Percentiles rank a stretch among this genome's conserved stretches.
These are phyloP conservation scores for Stylophora pistillata DNA, from an alignment of 64 coral and sea anemone genomes.

Conservation along the genomic window DNA sequence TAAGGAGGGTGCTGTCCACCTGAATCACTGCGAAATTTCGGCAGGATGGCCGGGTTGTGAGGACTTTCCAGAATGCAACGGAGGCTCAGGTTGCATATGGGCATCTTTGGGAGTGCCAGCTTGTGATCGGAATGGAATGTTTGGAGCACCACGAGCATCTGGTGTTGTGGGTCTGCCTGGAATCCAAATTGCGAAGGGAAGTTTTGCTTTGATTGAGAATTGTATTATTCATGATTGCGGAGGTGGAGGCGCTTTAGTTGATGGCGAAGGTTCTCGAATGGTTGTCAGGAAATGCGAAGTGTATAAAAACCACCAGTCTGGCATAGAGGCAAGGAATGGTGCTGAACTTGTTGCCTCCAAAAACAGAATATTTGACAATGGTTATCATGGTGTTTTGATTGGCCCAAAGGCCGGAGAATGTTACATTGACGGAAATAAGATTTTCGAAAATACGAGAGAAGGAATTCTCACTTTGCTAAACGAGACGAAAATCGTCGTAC, in stretches of 20 bases:
- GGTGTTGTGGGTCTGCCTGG: no score
- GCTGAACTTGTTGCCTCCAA: slow-evolving; percentile 43
- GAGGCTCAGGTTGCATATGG: slow-evolving; percentile 56
- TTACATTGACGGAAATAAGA: slow-evolving; percentile 32
- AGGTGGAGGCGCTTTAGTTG: slow-evolving; percentile 51
- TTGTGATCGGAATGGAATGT: slow-evolving; percentile 64
- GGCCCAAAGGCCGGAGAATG: slow-evolving; percentile 54
- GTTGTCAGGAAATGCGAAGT: slow-evolving; percentile 38
- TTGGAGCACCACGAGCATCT: no score
- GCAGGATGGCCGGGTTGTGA: slow-evolving; percentile 63
- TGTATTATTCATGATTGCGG: slow-evolving; percentile 62
- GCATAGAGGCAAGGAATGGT: slow-evolving; percentile 72
- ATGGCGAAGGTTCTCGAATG: background rate
- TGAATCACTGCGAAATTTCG: slow-evolving; percentile 59
- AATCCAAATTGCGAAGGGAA: background rate
- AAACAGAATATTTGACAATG: slow-evolving; percentile 52
- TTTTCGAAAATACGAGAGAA: slow-evolving; percentile 65
- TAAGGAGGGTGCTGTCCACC: background rate
- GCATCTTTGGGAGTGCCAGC: background rate
- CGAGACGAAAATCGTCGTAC: background rate
- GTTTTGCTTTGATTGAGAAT: slow-evolving; percentile 33
- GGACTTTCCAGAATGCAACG: slow-evolving; percentile 86
- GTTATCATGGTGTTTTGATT: slow-evolving; percentile 50
- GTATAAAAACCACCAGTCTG: slow-evolving; percentile 54
- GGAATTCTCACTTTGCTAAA: background rate